Conservation (phyloP, 2,888 invertebrate genomes). For the Andrena camellia region DNA sequence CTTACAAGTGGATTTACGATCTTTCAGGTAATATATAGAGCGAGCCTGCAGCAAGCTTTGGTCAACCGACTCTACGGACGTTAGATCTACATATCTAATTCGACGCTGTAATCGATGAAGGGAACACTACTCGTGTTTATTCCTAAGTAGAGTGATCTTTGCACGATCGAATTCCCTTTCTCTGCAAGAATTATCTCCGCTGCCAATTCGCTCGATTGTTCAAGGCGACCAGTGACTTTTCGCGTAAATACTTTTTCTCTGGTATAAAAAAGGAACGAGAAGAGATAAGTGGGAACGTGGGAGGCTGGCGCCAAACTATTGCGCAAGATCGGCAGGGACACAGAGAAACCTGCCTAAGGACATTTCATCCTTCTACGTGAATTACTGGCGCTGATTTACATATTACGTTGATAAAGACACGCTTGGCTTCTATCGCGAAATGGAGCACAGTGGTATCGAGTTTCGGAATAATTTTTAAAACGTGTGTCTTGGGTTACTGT, state of each 20-base stretch:
- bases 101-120: too few species aligned
- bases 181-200: neutral
- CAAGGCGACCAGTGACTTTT: conserved; percentile 20
- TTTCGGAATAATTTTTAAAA: too few species aligned
- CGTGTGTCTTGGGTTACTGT: too few species aligned
- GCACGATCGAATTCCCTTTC: conserved; percentile 73
- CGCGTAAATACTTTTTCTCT: conserved; percentile 25
- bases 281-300: conserved; percentile 49
- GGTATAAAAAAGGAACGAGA: conserved; percentile 84
- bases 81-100: too few species aligned
- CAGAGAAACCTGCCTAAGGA: conserved; percentile 58
- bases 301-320: conserved; percentile 67
- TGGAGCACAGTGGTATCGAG: too few species aligned
- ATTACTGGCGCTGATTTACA: conserved; percentile 30
- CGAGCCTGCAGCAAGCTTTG: too few species aligned
- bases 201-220: neutral
- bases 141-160: neutral
- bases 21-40: neutral
- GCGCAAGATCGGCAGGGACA: conserved; percentile 54
- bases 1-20: too few species aligned
- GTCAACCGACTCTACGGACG: too few species aligned
- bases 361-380: conserved; percentile 55
- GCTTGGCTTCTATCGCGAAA: neutral
- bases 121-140: too few species aligned
- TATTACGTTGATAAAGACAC: conserved; percentile 9